phyloP scores from a whole-genome alignment of 1,140 invertebrate genomes.

The Zophobas morio region DNA sequence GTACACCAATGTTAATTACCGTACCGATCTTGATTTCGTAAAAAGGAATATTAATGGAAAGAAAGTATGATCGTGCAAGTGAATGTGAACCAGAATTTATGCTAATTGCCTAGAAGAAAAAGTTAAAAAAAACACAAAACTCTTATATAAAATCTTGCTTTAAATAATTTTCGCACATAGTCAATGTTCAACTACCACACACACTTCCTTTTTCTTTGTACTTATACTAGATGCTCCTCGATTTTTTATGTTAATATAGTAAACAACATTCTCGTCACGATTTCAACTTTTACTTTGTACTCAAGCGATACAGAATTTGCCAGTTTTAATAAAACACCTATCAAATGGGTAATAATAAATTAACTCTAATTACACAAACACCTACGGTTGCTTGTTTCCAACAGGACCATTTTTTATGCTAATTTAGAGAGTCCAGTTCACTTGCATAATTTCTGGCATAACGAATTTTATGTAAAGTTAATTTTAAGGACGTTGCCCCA shows the following conservation, averaged over 20 bases:
- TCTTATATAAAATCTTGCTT: conserved; percentile 28
- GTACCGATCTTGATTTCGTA: conserved; percentile 30
- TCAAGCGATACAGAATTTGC: background rate
- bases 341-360: conserved; percentile 8
- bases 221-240: background rate
- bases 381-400: conserved; percentile 29
- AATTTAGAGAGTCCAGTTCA: conserved; percentile 24
- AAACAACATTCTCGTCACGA: conserved; percentile 31
- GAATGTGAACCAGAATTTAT: conserved; percentile 40
- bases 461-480: conserved; percentile 33
- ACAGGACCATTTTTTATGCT: conserved; percentile 6
- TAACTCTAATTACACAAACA: conserved; percentile 23
- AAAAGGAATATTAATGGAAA: conserved; percentile 41
- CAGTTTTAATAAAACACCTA: conserved; percentile 3
- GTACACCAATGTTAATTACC: conserved; percentile 14
- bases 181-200: background rate
- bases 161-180: conserved; percentile 6
- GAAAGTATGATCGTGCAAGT: conserved; percentile 33
- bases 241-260: background rate
- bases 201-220: background rate
- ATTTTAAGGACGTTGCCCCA: conserved; percentile 22
- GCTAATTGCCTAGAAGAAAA: conserved; percentile 15
- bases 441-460: conserved; percentile 37
- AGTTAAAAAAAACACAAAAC: conserved; percentile 10
- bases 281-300: conserved; percentile 18